Conservation (phyloP, 2,797 vertebrate species). For the Gymnothorax reevesii region DNA sequence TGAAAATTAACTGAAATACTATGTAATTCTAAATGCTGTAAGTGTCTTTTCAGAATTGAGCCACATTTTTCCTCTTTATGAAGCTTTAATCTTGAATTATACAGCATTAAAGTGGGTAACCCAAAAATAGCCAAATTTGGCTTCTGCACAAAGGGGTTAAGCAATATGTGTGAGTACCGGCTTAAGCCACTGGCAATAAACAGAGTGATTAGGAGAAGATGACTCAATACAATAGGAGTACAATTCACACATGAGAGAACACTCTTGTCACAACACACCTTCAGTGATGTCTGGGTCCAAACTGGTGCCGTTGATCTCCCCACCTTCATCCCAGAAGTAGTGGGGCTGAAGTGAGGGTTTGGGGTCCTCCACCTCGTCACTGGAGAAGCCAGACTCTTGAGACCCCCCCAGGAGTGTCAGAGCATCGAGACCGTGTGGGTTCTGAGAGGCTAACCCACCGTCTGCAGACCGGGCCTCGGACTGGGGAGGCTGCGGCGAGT, state of each 20-base stretch:
- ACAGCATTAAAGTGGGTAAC: no score
- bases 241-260: not conserved
- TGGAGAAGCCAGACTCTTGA: constrained; percentile 78
- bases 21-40: no score
- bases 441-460: constrained; percentile 33
- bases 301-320: constrained; percentile 69
- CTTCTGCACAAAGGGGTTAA: no score
- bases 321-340: constrained; percentile 76
- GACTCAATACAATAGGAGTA: not conserved
- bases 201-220: not conserved
- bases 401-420: constrained; percentile 63
- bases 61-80: no score
- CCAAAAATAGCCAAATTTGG: no score
- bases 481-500: constrained; percentile 58
- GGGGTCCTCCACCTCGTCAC: constrained; percentile 75
- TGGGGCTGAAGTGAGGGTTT: constrained; percentile 66
- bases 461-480: constrained; percentile 62
- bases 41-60: no score
- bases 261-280: constrained; percentile 38
- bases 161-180: not conserved
- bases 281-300: constrained; percentile 67
- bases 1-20: no score
- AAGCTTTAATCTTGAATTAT: no score
- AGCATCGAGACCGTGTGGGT: constrained; percentile 45
- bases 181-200: not conserved